Percentiles rank a stretch among this genome's conserved stretches.
Conservation (phyloP, 1,140 invertebrate genomes). For the Lucilia sericata region DNA sequence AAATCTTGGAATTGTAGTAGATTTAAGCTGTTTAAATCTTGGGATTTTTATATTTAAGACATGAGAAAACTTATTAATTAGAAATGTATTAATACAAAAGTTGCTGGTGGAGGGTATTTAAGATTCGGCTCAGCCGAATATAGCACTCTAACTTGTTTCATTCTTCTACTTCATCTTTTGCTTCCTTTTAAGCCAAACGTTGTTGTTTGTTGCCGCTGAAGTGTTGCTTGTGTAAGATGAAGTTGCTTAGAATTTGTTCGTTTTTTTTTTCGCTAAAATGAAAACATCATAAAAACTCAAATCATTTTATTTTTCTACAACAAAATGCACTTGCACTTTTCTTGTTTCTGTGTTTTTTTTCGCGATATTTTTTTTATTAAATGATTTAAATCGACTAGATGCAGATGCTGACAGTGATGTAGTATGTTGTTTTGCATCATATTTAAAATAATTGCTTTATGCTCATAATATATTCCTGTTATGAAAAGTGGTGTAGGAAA, state of each 20-base stretch:
- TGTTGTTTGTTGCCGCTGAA: background rate
- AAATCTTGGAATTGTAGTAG: no score
- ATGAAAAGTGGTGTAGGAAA: background rate
- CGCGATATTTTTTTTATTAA: background rate
- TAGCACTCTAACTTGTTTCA: no score
- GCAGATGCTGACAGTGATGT: slow-evolving; percentile 8
- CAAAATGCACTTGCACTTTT: slow-evolving; percentile 15
- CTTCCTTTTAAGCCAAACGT: background rate
- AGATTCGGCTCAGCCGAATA: no score
- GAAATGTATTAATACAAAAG: no score
- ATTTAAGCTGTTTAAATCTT: no score
- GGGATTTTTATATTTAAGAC: no score
- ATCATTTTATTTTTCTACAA: background rate
- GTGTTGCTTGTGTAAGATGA: background rate
- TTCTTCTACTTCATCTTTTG: background rate
- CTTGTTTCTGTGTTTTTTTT: background rate
- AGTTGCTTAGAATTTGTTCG: background rate
- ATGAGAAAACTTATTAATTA: no score
- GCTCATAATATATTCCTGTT: background rate
- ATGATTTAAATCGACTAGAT: background rate
- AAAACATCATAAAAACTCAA: slow-evolving; percentile 12
- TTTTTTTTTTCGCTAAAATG: background rate
- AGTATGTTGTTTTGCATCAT: background rate
- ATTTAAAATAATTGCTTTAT: slow-evolving; percentile 18
- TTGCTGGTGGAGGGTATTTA: no score